A percentile compares a stretch with the other conserved stretches of the same genome.
phyloP scores from a whole-genome alignment of 1,140 invertebrate genomes.

The Drosophila teissieri region DNA sequence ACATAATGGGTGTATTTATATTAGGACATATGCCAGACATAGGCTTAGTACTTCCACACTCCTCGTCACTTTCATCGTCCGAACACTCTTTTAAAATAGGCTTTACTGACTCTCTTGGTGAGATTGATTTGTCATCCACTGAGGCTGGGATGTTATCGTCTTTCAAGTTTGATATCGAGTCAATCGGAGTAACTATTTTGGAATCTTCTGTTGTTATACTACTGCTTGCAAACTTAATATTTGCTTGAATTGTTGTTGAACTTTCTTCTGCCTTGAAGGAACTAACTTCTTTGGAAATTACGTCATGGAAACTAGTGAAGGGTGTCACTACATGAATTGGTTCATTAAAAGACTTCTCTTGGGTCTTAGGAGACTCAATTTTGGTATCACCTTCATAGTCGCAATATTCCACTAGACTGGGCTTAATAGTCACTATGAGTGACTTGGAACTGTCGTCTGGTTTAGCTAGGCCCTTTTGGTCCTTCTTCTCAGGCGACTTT shows the following conservation, averaged over 20 bases:
- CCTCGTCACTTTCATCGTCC: neutral
- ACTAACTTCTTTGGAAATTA: neutral
- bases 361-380: neutral
- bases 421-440: neutral
- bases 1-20: no score
- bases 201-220: no score
- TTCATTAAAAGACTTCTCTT: neutral
- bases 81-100: neutral
- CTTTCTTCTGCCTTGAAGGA: no score
- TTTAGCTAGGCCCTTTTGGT: neutral
- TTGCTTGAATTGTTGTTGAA: no score
- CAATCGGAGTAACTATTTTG: no score
- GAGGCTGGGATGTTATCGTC: neutral
- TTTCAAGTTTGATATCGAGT: no score
- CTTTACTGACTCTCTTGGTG: constrained; percentile 1
- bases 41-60: neutral
- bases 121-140: neutral
- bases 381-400: neutral
- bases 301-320: neutral
- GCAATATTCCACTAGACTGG: neutral
- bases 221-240: no score
- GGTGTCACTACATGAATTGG: neutral
- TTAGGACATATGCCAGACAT: no score
- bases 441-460: neutral
- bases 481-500: neutral